Base-by-base conservation (phyloP, 37 sponge, comb jelly and placozoan genomes). In the Amphimedon queenslandica region DNA sequence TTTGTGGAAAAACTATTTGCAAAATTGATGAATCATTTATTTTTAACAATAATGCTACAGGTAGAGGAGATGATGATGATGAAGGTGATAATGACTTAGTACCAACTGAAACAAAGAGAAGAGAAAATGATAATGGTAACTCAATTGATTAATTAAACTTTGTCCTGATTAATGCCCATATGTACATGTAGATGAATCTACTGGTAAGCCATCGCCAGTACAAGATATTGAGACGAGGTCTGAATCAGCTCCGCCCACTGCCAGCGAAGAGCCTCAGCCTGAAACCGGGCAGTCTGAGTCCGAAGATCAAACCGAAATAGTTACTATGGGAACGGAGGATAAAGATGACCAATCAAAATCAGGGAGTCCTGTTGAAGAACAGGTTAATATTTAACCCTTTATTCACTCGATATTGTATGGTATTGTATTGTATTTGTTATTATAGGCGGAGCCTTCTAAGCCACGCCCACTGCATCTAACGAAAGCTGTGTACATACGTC, bases 381-480 rank as follows among this genome's bases (percentile, higher is more conserved):
- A n/a, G n/a, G n/a, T n/a, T n/a, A n/a, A n/a, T n/a, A n/a, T n/a
- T n/a, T n/a, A n/a, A n/a, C n/a, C n/a, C n/a, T n/a, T n/a, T n/a
- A n/a, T n/a, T n/a, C n/a, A n/a, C n/a, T n/a, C n/a, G n/a, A n/a
- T n/a, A n/a, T n/a, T n/a, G n/a, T n/a, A n/a, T n/a, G n/a, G n/a
- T n/a, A n/a, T n/a, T n/a, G n/a, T n/a, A n/a, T n/a, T n/a, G n/a
- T n/a, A n/a, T n/a, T n/a, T n/a, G n/a, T n/a, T n/a, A n/a, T n/a
- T n/a, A n/a, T n/a, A n/a, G n/a, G n/a, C n/a, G n/a, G n/a, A 47
- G 51, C 69, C 30, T 24, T 37, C 77, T 30, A 21, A 33, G 39
- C 85, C 91, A 2, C 78, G 79, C 4, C 80, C 88, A 4, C 82
- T 89, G 23, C 93, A 96, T 79, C 21, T 84, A 21, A 92, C 92